phyloP scores from a whole-genome alignment of 2,888 invertebrate species.

The Metacarcinus magister region DNA sequence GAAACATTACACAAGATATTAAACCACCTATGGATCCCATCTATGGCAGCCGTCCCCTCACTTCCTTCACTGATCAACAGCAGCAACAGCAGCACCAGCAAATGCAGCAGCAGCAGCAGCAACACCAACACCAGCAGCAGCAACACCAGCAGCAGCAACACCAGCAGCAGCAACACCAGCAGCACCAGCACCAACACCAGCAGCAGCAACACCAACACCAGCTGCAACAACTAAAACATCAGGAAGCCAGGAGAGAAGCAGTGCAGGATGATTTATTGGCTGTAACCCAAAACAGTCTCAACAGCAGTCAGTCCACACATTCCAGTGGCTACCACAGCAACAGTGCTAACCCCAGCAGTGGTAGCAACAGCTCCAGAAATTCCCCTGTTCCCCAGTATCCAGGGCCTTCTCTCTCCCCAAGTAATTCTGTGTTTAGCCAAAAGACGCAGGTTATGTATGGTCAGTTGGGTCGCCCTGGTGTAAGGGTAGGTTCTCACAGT shows the following conservation, averaged over 20 bases:
- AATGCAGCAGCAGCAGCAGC: neutral
- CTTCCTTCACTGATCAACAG: constrained; percentile 80
- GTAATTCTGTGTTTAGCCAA: neutral
- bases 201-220: neutral
- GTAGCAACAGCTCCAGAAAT: constrained; percentile 78
- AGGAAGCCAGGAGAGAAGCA: constrained; percentile 57
- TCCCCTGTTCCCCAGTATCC: constrained; percentile 71
- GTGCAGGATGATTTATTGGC: constrained; percentile 74
- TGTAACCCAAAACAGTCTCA: constrained; percentile 75
- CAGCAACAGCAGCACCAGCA: neutral
- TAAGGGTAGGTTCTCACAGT: constrained; percentile 65
- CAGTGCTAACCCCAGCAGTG: constrained; percentile 77
- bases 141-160: neutral
- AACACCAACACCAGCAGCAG: constrained; percentile 19
- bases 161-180: neutral
- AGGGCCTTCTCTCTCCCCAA: constrained; percentile 22
- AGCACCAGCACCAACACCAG: neutral
- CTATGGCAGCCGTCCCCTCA: constrained; percentile 80
- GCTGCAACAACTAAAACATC: constrained; percentile 20
- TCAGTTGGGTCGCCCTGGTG: constrained; percentile 57
- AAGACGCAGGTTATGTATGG: constrained; percentile 76
- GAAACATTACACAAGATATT: constrained; percentile 80
- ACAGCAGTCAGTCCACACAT: constrained; percentile 74
- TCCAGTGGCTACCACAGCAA: constrained; percentile 80
- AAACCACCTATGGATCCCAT: constrained; percentile 82